A percentile compares a stretch with the other conserved stretches of the same genome.
Evolutionary conservation across 2,113 vertebrate species (phyloP).

Genomic region (Sprattus sprattus): DNA sequence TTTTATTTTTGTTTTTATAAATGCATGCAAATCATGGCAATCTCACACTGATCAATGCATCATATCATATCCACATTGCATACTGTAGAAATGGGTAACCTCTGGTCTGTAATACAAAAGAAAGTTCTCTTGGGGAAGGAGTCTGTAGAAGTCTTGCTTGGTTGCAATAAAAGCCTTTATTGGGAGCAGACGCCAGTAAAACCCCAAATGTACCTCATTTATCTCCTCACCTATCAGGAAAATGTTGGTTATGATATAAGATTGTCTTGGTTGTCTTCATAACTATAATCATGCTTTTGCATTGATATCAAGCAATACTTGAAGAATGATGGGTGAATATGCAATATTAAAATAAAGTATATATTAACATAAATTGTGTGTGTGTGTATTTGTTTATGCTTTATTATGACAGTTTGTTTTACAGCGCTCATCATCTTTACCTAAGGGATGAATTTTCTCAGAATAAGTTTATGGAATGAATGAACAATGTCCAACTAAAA

Average conservation of each 20-base stretch:
- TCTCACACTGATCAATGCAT: neutral
- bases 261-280: neutral
- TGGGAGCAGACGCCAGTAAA: neutral
- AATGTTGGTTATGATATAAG: neutral
- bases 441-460: neutral
- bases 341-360: conserved; percentile 26
- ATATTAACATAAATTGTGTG: neutral
- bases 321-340: conserved; percentile 20
- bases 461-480: neutral
- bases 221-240: conserved; percentile 2
- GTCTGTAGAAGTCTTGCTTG: neutral
- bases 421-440: neutral
- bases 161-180: neutral
- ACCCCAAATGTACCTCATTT: neutral
- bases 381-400: neutral
- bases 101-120: too few relatives aligned
- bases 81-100: too few relatives aligned
- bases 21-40: neutral
- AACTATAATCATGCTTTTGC: conserved; percentile 25
- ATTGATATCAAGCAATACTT: conserved; percentile 34
- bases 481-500: neutral
- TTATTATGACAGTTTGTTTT: neutral
- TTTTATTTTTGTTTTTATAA: neutral
- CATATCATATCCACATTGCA: too few relatives aligned
- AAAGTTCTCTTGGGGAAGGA: neutral